Evolutionary conservation across 1,140 invertebrate species (phyloP).

Genomic region (Pachypsylla venusta): DNA sequence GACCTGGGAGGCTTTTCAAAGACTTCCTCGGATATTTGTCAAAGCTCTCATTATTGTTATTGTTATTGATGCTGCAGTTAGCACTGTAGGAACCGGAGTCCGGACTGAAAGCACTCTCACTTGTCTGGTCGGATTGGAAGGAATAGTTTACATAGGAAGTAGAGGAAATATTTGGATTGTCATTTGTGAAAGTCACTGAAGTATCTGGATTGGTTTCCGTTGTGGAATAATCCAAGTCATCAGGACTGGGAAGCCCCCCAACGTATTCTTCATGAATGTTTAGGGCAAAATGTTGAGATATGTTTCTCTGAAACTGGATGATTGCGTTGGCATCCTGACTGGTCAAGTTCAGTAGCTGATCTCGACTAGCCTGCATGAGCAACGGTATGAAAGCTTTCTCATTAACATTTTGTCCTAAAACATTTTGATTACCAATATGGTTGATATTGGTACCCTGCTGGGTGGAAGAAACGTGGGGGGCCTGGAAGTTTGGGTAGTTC

Average conservation of each 20-base stretch:
- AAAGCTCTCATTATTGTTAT: neutral
- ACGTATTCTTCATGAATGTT: constrained; percentile 8
- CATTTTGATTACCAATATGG: constrained; percentile 47
- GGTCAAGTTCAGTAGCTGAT: neutral
- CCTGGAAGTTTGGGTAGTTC: constrained; percentile 62
- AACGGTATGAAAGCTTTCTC: neutral
- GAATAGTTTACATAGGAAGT: neutral
- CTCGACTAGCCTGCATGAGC: constrained; percentile 1
- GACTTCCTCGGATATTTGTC: neutral
- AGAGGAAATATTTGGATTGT: neutral
- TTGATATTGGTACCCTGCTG: constrained; percentile 38
- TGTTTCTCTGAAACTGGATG: neutral
- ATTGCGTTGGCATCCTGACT: neutral
- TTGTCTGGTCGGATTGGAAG: neutral
- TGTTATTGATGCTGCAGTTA: neutral
- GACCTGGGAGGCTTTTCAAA: neutral
- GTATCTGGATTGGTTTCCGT: constrained; percentile 1
- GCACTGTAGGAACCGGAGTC: constrained; percentile 1
- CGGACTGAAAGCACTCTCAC: neutral
- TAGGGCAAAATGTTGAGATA: constrained; percentile 3
- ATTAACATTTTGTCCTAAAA: constrained; percentile 6
- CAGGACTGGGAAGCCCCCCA: constrained; percentile 6
- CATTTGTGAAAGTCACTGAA: neutral
- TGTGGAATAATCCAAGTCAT: neutral
- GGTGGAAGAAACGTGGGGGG: constrained; percentile 67